Base-by-base conservation (phyloP, 2,797 vertebrate genomes). In the Tarsius wallacei region DNA sequence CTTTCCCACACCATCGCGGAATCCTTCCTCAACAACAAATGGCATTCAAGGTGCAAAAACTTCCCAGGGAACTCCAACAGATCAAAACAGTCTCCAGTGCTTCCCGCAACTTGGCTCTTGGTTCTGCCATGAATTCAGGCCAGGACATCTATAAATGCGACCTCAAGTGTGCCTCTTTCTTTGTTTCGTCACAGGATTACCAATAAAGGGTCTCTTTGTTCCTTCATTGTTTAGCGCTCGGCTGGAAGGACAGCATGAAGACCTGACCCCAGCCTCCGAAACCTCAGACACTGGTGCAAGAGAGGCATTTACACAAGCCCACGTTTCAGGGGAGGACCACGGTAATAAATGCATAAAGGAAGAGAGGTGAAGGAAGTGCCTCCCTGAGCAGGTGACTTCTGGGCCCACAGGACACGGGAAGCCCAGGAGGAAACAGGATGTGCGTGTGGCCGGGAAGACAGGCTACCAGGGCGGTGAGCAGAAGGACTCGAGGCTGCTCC, bases 351-450 rank as follows among this genome's bases (percentile, higher is more conserved):
- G 2, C 12, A 78, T 63, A 61, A 36, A 80, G n/a, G 22, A 70
- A 5, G 64, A 33, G 53, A 26, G 26, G 17, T 61, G 17, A 15
- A 14, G 47, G n/a, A 55, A 16, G 73, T 42, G 36, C 17, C 55
- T 19, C 26, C 14, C 36, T n/a, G n/a, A 33, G 63, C 3, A 14
- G 8, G 21, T 33, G 49, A 8, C 68, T 73, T 82, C 22, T 33
- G 6, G 26, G 22, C 8, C 36, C 15, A 1, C 1, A 7, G 28
- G 74, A 7, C 53, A 14, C 1, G 2, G 26, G 15, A 2, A 57
- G 16, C n/a, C 78, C 7, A 7, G 68, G 6, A 71, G 47, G 74
- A 42, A 63, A 51, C 17, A 59, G 64, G 51, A 87, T 9, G 19
- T 47, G 7, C 17, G 9, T 0, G 11, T 7, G 28, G 36, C 63